Conservation (phyloP, 1,140 invertebrate genomes). For the Aradophagus sp. region DNA sequence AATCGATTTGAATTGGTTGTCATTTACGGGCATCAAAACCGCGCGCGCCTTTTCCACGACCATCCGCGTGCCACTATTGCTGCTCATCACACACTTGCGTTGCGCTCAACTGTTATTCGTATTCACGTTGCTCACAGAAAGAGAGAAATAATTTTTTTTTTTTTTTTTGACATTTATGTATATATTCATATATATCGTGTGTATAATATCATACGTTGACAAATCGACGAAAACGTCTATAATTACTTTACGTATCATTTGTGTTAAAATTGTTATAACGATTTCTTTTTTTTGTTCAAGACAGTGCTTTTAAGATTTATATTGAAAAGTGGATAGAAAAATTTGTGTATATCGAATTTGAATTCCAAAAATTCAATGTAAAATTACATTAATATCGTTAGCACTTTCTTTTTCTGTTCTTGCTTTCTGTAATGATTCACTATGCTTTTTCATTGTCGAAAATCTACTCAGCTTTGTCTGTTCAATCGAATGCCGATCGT, state of each 20-base stretch:
- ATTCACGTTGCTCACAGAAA: constrained; percentile 51
- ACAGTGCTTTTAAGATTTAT: constrained; percentile 36
- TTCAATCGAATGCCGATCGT: no score
- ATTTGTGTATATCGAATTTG: constrained; percentile 49
- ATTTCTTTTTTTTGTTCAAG: constrained; percentile 10
- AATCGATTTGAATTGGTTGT: no score
- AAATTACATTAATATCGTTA: constrained; percentile 57
- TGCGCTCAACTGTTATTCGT: constrained; percentile 21
- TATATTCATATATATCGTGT: constrained; percentile 8
- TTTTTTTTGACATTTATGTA: no score
- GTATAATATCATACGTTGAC: constrained; percentile 28
- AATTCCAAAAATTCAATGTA: constrained; percentile 57
- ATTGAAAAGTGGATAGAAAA: constrained; percentile 57
- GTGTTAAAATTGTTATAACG: constrained; percentile 16
- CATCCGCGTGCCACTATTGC: constrained; percentile 7
- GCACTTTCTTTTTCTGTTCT: constrained; percentile 42
- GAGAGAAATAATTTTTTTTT: constrained; percentile 33
- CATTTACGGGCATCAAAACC: constrained; percentile 13
- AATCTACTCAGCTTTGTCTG: no score
- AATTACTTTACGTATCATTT: constrained; percentile 21
- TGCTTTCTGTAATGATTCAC: no score
- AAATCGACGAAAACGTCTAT: constrained; percentile 32
- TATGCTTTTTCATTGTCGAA: no score
- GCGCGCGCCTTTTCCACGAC: constrained; percentile 15
- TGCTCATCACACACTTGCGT: constrained; percentile 13